These are phyloP conservation scores for Smutsia gigantea DNA, from an alignment of 2,797 vertebrate species.

Conservation along the genomic window DNA sequence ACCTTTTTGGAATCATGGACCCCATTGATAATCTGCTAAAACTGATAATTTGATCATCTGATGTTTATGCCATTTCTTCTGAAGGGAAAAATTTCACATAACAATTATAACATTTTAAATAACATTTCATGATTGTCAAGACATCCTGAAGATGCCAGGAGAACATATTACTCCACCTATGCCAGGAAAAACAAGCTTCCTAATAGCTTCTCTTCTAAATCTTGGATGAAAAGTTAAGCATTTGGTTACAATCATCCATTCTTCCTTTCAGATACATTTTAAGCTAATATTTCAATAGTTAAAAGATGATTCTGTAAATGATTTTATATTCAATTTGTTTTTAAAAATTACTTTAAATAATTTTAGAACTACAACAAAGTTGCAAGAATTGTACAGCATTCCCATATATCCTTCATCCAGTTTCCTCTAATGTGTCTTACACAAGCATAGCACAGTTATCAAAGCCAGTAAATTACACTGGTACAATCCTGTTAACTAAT, in stretches of 20 bases:
- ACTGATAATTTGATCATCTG: background rate
- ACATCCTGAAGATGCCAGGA: background rate
- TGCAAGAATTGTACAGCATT: background rate
- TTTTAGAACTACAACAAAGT: background rate
- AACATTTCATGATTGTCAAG: background rate
- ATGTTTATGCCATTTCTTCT: slow-evolving; percentile 1
- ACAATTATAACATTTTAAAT: background rate
- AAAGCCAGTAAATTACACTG: background rate
- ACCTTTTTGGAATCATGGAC: background rate
- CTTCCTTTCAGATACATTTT: background rate
- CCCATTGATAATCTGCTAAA: background rate
- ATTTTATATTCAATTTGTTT: slow-evolving; percentile 17
- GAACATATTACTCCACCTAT: background rate
- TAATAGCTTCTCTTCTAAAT: background rate
- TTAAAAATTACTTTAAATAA: background rate
- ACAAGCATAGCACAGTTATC: background rate
- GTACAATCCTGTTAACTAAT: background rate
- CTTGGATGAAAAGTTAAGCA: background rate
- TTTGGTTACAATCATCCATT: background rate
- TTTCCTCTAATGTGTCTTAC: background rate
- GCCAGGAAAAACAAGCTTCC: background rate
- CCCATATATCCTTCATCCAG: background rate
- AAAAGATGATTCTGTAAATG: slow-evolving; percentile 15
- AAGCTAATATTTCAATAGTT: slow-evolving; percentile 4
- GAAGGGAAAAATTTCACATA: background rate